Base-by-base conservation (phyloP, 2,888 invertebrate species). In the Zelleria hepariella region DNA sequence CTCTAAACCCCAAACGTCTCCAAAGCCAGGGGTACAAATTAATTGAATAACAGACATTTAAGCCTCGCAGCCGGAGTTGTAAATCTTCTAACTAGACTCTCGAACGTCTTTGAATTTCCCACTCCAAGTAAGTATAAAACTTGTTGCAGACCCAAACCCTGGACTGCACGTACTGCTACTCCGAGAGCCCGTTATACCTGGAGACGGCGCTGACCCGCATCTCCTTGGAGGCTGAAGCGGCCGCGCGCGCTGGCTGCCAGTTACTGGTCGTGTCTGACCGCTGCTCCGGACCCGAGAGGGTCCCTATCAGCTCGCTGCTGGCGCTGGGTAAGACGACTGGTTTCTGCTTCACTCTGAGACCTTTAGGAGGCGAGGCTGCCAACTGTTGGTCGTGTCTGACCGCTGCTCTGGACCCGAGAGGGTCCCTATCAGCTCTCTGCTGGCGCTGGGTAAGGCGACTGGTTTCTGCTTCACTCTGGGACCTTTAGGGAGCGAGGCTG, bases 341-440 rank as follows among this genome's bases (percentile, higher is more conserved):
- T n/a, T n/a, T n/a, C n/a, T n/a, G n/a, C n/a, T n/a, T n/a, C n/a
- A n/a, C n/a, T n/a, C n/a, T n/a, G n/a, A n/a, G n/a, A n/a, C n/a
- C n/a, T n/a, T n/a, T n/a, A n/a, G n/a, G n/a, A n/a, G n/a, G n/a
- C n/a, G n/a, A n/a, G 95, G 94, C 7, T 95, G 93, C 86, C 95
- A 97, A 79, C 91, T 99, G 26, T 87, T 99, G 47, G 92, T 99
- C 57, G 87, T 99, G 54, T 96, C 96, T 0, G 99, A 99, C 82
- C 85, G 94, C 27, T 87, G 84, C 59, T 92, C 91, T 4, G 92
- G 93, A 0, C 87, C 90, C 0, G 85, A 87, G 1, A 82, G 93
- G 60, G 91, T 94, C 56, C 95, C 96, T 0, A 91, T 94, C 62
- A 96, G 97, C 71, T 93, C 95, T 23, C 86, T 98, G 62, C 82